phyloP scores from a whole-genome alignment of 2,113 vertebrate species.

The Otus sunia region DNA sequence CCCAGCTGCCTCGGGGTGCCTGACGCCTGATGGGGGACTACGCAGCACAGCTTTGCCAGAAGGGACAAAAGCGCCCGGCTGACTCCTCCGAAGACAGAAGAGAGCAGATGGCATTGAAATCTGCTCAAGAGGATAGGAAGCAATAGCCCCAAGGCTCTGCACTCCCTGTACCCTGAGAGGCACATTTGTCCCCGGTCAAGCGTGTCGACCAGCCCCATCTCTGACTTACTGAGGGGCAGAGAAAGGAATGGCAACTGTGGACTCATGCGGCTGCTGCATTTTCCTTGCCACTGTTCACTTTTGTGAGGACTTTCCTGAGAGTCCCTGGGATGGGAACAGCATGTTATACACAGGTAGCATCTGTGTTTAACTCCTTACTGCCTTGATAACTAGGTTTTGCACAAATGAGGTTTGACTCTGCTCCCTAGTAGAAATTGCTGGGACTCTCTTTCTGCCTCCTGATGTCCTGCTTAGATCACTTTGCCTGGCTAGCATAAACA shows the following conservation, averaged over 20 bases:
- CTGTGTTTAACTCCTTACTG: background rate
- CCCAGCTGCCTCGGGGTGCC: background rate
- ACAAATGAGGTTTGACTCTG: background rate
- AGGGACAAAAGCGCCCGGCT: background rate
- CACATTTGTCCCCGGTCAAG: background rate
- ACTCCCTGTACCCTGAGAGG: background rate
- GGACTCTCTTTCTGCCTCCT: background rate
- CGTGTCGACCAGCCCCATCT: background rate
- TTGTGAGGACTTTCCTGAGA: background rate
- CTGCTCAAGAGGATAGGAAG: slow-evolving; percentile 37
- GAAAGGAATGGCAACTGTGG: background rate
- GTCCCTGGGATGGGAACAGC: background rate
- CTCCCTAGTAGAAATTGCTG: background rate
- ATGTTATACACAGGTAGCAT: background rate
- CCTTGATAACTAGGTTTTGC: background rate
- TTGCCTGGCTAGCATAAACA: background rate
- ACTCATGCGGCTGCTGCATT: background rate
- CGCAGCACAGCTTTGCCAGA: slow-evolving; percentile 25
- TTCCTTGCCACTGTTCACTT: background rate
- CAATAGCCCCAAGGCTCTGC: slow-evolving; percentile 27
- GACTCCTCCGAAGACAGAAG: slow-evolving; percentile 33
- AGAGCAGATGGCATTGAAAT: slow-evolving; percentile 51
- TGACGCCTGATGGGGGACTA: background rate
- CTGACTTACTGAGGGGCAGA: background rate
- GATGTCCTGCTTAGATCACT: background rate